Evolutionary conservation across 2,888 invertebrate species (phyloP).

Genomic region (Cataglyphis albicans): DNA sequence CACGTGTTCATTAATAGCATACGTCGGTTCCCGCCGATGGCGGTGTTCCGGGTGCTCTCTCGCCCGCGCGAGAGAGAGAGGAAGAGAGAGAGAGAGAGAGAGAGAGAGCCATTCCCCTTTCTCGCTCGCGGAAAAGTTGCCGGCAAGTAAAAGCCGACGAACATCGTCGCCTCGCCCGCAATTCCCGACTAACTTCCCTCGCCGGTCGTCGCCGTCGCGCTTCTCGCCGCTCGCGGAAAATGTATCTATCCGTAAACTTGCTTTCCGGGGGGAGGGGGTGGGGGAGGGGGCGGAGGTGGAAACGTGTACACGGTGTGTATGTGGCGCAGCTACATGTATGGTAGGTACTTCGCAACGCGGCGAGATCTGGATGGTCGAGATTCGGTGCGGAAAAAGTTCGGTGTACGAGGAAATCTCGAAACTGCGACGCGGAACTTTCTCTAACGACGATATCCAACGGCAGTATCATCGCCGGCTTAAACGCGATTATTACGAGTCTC

Average conservation of each 20-base stretch:
- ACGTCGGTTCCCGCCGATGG: slow-evolving; percentile 68
- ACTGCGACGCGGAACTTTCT: slow-evolving; percentile 63
- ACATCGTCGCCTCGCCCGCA: slow-evolving; percentile 73
- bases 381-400: slow-evolving; percentile 60
- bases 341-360: slow-evolving; percentile 60
- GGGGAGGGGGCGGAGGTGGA: background rate
- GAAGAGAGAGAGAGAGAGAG: too few species aligned
- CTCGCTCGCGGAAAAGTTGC: slow-evolving; percentile 73
- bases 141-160: slow-evolving; percentile 74
- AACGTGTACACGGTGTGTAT: slow-evolving; percentile 56
- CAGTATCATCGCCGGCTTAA: slow-evolving; percentile 64
- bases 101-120: slow-evolving; percentile 60
- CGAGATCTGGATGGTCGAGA: slow-evolving; percentile 66
- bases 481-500: slow-evolving; percentile 60
- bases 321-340: slow-evolving; percentile 57
- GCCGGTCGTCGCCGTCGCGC: slow-evolving; percentile 55
- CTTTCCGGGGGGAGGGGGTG: background rate
- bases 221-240: slow-evolving; percentile 76
- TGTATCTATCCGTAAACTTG: slow-evolving; percentile 81
- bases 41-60: slow-evolving; percentile 23
- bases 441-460: slow-evolving; percentile 52
- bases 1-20: slow-evolving; percentile 81
- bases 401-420: slow-evolving; percentile 71
- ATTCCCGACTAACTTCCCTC: slow-evolving; percentile 78
- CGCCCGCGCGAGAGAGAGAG: background rate